Evolutionary conservation across 2,113 vertebrate genomes (phyloP).

Genomic region (Aplodontia rufa): DNA sequence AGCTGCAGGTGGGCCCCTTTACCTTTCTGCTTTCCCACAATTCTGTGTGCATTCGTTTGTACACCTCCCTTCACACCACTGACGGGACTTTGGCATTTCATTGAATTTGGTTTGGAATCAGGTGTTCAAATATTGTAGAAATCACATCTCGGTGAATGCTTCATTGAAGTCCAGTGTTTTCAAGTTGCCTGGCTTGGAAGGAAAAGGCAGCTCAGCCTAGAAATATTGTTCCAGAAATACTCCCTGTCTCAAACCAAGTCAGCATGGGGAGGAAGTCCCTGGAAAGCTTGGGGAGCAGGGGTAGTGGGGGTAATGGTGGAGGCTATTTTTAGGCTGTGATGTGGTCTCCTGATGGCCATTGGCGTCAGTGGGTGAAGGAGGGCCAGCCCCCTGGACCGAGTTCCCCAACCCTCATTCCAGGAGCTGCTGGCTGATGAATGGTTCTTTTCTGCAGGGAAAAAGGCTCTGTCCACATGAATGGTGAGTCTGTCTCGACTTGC

Average conservation of each 20-base stretch:
- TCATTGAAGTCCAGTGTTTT: neutral
- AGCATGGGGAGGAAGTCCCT: constrained; percentile 38
- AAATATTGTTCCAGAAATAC: constrained; percentile 24
- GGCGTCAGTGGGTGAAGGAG: neutral
- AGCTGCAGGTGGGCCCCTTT: rapidly evolving
- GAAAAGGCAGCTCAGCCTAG: constrained; percentile 46
- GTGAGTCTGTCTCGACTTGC: constrained; percentile 38
- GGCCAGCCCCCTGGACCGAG: neutral
- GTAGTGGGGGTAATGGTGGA: neutral
- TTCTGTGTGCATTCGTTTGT: neutral
- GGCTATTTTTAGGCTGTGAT: constrained; percentile 63
- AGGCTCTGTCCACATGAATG: constrained; percentile 17
- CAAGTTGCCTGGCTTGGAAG: neutral
- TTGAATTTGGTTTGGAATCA: neutral
- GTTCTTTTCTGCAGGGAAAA: constrained; percentile 41
- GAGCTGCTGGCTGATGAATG: neutral
- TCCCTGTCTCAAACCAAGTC: neutral
- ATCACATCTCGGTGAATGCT: neutral
- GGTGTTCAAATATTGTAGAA: neutral
- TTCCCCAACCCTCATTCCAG: neutral
- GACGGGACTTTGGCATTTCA: neutral
- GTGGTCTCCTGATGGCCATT: neutral
- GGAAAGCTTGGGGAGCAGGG: constrained; percentile 12
- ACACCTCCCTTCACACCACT: neutral
- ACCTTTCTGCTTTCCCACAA: rapidly evolving